Conservation (phyloP, 92 coral and sea anemone genomes). For the Epizoanthus fatuus region DNA sequence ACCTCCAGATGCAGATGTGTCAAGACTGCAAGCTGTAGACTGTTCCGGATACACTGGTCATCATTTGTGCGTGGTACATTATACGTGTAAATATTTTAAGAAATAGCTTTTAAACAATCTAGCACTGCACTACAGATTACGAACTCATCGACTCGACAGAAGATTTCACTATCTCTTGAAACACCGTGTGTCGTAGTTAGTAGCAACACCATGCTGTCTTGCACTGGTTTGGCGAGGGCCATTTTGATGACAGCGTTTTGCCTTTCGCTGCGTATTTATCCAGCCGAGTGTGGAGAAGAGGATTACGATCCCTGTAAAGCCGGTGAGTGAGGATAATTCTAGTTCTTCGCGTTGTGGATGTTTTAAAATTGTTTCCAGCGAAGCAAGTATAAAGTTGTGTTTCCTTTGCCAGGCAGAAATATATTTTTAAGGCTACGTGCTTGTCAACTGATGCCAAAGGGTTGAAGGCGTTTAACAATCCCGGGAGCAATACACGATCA, state of each 20-base stretch:
- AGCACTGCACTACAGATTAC: constrained; percentile 3
- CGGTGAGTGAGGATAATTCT: constrained; percentile 64
- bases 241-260: constrained; percentile 24
- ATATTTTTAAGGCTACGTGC: no score
- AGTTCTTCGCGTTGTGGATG: background rate
- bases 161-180: background rate
- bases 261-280: constrained; percentile 3
- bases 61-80: constrained; percentile 1
- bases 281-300: constrained; percentile 66
- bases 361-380: background rate
- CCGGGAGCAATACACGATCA: no score
- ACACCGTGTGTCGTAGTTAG: background rate
- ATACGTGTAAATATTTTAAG: background rate
- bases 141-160: background rate
- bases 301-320: constrained; percentile 99
- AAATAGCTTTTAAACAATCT: background rate
- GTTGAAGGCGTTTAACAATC: no score
- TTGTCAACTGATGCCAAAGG: no score
- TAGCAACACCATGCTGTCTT: background rate
- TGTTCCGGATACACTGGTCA: constrained; percentile 20
- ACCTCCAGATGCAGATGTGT: no score
- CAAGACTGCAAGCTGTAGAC: background rate
- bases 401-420: constrained; percentile 19
- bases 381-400: background rate
- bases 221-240: background rate